Evolutionary conservation across 2,888 invertebrate species (phyloP).

Genomic region (Drosophila borborema): DNA sequence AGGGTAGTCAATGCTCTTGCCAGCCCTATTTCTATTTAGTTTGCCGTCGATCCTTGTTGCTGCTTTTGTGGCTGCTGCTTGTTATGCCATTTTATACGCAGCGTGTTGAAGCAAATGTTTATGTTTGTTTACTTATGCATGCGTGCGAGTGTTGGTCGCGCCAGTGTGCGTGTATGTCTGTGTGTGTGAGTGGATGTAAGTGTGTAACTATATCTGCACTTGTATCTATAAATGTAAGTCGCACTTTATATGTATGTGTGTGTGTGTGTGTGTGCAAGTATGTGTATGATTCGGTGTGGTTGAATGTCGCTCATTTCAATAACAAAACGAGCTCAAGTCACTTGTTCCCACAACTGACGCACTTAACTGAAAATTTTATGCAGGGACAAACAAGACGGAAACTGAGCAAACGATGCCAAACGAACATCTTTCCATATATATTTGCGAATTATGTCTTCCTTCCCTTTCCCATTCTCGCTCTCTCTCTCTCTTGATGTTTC

Average conservation of each 20-base stretch:
- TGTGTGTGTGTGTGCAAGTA: constrained; percentile 7
- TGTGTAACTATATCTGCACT: constrained; percentile 49
- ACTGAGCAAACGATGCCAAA: constrained; percentile 29
- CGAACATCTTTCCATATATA: background rate
- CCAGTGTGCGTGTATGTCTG: constrained; percentile 12
- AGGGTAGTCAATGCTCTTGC: constrained; percentile 3
- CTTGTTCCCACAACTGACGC: constrained; percentile 80
- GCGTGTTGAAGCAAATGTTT: constrained; percentile 79
- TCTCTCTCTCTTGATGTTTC: background rate
- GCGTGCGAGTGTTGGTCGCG: constrained; percentile 70
- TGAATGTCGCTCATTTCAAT: constrained; percentile 70
- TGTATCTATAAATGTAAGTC: constrained; percentile 53
- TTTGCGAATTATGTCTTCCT: background rate
- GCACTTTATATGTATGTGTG: constrained; percentile 12
- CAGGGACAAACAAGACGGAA: constrained; percentile 66
- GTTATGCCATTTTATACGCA: constrained; percentile 78
- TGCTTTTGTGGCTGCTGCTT: constrained; percentile 69
- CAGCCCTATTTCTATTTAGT: background rate
- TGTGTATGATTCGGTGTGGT: constrained; percentile 16
- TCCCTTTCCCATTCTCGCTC: background rate
- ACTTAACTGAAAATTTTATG: constrained; percentile 76
- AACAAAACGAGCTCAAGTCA: constrained; percentile 76
- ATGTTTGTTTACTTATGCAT: constrained; percentile 81
- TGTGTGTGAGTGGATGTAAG: constrained; percentile 22
- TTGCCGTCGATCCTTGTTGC: constrained; percentile 40